Conservation (phyloP, 2,888 invertebrate genomes). For the Philopedon plagiatum region DNA sequence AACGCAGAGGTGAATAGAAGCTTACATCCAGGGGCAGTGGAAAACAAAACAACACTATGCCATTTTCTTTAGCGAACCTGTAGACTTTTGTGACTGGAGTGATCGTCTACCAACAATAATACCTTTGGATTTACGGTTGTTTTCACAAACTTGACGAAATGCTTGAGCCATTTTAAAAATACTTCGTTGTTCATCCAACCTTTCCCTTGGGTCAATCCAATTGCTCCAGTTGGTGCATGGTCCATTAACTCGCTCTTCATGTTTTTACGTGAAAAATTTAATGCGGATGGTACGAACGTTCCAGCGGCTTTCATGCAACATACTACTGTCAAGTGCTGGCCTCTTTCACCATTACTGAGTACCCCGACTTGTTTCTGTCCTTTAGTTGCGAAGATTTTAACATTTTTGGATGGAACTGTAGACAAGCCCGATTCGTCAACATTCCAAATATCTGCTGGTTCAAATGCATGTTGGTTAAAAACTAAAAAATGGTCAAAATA, state of each 20-base stretch:
- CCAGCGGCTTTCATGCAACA: constrained; percentile 61
- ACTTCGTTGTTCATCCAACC: constrained; percentile 61
- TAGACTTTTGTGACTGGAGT: constrained; percentile 9
- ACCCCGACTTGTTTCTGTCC: constrained; percentile 65
- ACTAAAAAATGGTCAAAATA: constrained; percentile 38
- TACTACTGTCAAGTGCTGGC: constrained; percentile 62
- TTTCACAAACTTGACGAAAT: constrained; percentile 61
- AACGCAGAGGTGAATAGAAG: background rate
- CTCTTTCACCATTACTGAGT: constrained; percentile 61
- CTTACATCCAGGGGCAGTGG: constrained; percentile 1
- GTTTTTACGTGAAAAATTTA: constrained; percentile 63
- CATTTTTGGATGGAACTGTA: constrained; percentile 63
- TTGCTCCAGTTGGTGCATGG: constrained; percentile 62
- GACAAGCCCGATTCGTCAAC: constrained; percentile 65
- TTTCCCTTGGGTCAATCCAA: constrained; percentile 56
- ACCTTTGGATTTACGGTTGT: background rate
- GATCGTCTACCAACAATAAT: constrained; percentile 41
- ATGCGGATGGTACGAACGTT: constrained; percentile 61
- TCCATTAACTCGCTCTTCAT: constrained; percentile 58
- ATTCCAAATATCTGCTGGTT: constrained; percentile 47
- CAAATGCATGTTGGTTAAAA: constrained; percentile 39
- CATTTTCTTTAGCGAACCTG: background rate
- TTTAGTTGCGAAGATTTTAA: constrained; percentile 61
- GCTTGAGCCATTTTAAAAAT: constrained; percentile 57
- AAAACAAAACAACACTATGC: constrained; percentile 2